Conservation (phyloP, 2,888 invertebrate species). For the Drosophila kambysellisi region DNA sequence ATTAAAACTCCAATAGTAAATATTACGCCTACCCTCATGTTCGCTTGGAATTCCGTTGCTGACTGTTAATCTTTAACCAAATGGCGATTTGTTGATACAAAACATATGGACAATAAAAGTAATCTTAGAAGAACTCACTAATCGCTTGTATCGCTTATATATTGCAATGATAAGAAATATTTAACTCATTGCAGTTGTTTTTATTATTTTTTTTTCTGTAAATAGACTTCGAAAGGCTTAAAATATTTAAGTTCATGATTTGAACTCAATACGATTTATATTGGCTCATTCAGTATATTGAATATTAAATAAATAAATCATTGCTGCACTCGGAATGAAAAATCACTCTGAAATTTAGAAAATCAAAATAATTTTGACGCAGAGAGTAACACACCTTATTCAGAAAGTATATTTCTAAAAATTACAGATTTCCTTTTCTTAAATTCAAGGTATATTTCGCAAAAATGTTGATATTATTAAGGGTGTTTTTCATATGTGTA, state of each 20-base stretch:
- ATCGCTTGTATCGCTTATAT: background rate
- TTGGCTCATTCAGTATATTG: background rate
- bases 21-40: slow-evolving; percentile 22
- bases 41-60: background rate
- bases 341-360: background rate
- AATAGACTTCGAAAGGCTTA: background rate
- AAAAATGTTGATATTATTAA: too few relatives aligned
- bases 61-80: slow-evolving; percentile 5
- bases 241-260: background rate
- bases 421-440: background rate
- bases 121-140: slow-evolving; percentile 9
- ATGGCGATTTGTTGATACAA: background rate
- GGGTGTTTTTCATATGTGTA: too few relatives aligned
- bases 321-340: background rate
- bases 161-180: slow-evolving; percentile 7
- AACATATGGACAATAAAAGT: slow-evolving; percentile 13
- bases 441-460: background rate
- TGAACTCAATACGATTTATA: background rate
- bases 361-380: background rate
- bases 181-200: background rate
- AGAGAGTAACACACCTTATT: background rate
- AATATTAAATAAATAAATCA: background rate
- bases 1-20: background rate
- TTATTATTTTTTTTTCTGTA: background rate
- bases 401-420: too few relatives aligned